These are phyloP conservation scores for Rhinolophus sinicus DNA, from an alignment of 2,113 vertebrate species.

Conservation along the genomic window DNA sequence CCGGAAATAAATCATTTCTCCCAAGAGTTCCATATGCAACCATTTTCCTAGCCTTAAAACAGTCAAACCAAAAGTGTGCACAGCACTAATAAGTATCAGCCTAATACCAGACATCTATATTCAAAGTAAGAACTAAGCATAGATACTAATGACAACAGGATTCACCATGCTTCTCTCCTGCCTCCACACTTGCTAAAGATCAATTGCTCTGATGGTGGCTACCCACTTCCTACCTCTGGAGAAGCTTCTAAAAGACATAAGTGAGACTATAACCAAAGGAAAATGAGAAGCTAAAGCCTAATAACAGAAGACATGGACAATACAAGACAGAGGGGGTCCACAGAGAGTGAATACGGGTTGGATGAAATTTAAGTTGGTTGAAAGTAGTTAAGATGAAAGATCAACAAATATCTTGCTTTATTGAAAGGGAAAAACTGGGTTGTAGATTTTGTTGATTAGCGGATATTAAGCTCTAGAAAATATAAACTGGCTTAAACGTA, in stretches of 20 bases:
- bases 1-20: slow-evolving; percentile 25
- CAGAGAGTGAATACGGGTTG: background rate
- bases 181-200: background rate
- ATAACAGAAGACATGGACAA: background rate
- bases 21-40: background rate
- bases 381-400: slow-evolving; percentile 3
- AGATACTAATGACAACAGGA: background rate
- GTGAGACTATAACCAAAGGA: background rate
- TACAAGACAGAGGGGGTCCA: background rate
- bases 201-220: background rate
- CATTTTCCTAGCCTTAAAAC: background rate
- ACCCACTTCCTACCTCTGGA: background rate
- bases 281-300: background rate
- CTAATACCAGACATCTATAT: background rate
- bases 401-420: slow-evolving; percentile 1
- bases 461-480: background rate
- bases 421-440: slow-evolving; percentile 25
- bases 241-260: background rate
- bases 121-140: background rate
- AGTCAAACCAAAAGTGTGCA: background rate
- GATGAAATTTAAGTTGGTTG: background rate
- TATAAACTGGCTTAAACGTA: background rate
- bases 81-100: background rate
- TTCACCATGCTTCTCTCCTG: background rate
- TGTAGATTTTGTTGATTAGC: background rate